Conservation (phyloP, 2,113 vertebrate species). For the Chascanopsetta lugubris region DNA sequence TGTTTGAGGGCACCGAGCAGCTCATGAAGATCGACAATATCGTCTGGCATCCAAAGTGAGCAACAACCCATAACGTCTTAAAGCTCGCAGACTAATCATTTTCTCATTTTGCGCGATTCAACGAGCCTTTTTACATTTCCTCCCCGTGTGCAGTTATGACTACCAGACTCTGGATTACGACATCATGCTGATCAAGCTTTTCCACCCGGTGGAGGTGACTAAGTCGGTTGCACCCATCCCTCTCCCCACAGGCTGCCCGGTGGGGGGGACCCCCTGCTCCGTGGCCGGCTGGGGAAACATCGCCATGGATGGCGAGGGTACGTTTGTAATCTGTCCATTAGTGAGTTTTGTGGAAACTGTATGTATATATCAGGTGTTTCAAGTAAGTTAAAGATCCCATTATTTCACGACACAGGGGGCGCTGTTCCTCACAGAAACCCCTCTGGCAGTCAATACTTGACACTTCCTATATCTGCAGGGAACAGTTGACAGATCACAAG, state of each 20-base stretch:
- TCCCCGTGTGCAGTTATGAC: conserved; percentile 62
- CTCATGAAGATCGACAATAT: conserved; percentile 75
- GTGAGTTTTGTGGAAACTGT: too few relatives aligned
- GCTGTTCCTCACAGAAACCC: too few relatives aligned
- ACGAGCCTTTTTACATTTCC: not conserved
- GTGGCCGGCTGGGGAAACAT: conserved; percentile 77
- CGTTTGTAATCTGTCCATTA: conserved; percentile 26
- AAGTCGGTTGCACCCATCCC: conserved; percentile 57
- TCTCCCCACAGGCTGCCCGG: conserved; percentile 62
- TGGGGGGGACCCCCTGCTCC: conserved; percentile 53
- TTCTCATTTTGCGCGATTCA: not conserved
- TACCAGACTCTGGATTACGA: conserved; percentile 79
- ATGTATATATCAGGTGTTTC: too few relatives aligned
- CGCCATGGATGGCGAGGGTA: conserved; percentile 28
- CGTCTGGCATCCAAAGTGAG: conserved; percentile 72
- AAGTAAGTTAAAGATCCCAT: too few relatives aligned
- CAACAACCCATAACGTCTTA: not conserved
- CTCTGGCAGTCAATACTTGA: too few relatives aligned
- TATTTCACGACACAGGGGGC: too few relatives aligned
- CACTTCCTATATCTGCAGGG: too few relatives aligned
- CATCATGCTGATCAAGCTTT: conserved; percentile 80
- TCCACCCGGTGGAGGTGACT: conserved; percentile 66
- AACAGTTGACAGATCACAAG: too few relatives aligned
- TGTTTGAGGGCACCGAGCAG: conserved; percentile 74
- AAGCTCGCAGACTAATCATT: not conserved